Conservation (phyloP, 2,797 vertebrate species). For the Micromesistius poutassou region DNA sequence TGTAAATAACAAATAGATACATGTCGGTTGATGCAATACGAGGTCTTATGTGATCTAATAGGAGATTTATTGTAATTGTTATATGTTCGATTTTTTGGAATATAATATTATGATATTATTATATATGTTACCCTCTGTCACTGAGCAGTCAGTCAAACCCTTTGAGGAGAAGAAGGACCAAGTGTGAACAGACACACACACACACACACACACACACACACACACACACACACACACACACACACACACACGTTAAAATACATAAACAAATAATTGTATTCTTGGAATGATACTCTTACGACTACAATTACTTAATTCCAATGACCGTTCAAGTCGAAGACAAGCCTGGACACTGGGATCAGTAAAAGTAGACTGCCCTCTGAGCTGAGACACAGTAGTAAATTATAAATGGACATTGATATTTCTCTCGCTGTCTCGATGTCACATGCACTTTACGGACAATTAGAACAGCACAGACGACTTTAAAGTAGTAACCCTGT, state of each 20-base stretch:
- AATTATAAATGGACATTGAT: neutral
- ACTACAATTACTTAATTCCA: neutral
- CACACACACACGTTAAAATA: neutral
- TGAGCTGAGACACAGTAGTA: neutral
- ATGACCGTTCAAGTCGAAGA: neutral
- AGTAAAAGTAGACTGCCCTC: neutral
- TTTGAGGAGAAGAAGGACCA: constrained; percentile 30
- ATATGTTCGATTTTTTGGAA: neutral
- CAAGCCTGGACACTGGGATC: neutral
- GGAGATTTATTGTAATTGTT: neutral
- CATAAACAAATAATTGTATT: neutral
- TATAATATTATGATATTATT: neutral
- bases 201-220: neutral
- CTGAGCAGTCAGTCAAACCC: constrained; percentile 53
- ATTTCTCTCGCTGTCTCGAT: neutral
- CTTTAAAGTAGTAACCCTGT: too few relatives aligned
- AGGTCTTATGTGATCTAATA: neutral
- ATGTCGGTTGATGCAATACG: neutral
- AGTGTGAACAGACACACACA: neutral
- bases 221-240: neutral
- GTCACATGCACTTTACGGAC: too few relatives aligned
- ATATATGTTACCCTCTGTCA: constrained; percentile 50
- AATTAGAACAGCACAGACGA: too few relatives aligned
- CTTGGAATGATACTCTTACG: neutral
- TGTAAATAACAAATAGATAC: neutral